phyloP scores from a whole-genome alignment of 2,113 vertebrate species.

The Paradoxurus hermaphroditus region DNA sequence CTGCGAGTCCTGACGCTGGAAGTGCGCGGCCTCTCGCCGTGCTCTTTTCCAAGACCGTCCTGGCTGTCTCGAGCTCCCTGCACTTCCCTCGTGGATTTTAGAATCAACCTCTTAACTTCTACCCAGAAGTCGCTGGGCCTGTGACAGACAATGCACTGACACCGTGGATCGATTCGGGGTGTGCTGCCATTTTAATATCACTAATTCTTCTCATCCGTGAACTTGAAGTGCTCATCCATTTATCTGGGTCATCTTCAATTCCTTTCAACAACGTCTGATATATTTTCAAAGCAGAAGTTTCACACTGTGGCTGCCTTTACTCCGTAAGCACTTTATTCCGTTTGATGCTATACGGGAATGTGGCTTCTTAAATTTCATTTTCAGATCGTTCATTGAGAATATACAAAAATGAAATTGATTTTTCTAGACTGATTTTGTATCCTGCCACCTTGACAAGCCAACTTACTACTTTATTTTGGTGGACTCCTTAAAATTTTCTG shows the following conservation, averaged over 20 bases:
- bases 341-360: neutral
- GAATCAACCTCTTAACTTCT: no score
- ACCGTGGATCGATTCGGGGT: neutral
- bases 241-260: neutral
- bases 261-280: neutral
- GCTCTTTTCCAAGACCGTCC: no score
- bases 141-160: no score
- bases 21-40: neutral
- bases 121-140: no score
- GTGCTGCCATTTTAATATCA: neutral
- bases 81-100: no score
- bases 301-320: neutral
- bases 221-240: neutral
- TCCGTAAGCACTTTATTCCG: neutral
- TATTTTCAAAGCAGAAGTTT: neutral
- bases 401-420: no score
- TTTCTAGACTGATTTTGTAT: no score
- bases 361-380: neutral
- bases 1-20: no score
- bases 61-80: no score
- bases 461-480: no score
- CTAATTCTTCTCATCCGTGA: neutral
- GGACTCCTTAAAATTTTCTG: no score
- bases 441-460: no score
- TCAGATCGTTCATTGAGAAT: neutral